Percentiles rank a stretch among this genome's conserved stretches.
These are phyloP conservation scores for Drosophila tristis DNA, from an alignment of 1,140 invertebrate species.

Conservation along the genomic window DNA sequence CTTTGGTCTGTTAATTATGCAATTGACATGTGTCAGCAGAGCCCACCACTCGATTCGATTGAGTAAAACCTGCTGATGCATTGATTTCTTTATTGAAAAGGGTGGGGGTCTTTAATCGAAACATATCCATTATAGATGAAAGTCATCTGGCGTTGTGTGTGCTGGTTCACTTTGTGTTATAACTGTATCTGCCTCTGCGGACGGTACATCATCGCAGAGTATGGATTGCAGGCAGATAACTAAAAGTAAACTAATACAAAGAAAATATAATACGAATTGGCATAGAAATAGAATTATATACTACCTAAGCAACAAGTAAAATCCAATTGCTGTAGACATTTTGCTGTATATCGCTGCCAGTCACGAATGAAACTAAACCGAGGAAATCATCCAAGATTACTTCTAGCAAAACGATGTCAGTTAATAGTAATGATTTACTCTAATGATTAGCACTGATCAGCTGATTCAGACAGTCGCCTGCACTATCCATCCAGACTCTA, in stretches of 20 bases:
- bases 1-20: conserved; percentile 11
- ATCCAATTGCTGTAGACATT: conserved; percentile 36
- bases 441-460: conserved; percentile 33
- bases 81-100: conserved; percentile 9
- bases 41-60: background rate
- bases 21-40: conserved; percentile 2
- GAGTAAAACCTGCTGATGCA: conserved; percentile 3
- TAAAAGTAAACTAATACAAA: conserved; percentile 25
- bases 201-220: conserved; percentile 48
- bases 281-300: background rate
- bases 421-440: conserved; percentile 3
- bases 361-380: conserved; percentile 18
- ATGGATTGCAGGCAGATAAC: conserved; percentile 24
- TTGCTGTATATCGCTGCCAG: conserved; percentile 6
- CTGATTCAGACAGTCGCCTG: conserved; percentile 24
- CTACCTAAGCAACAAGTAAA: conserved; percentile 51
- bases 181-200: conserved; percentile 41
- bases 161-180: conserved; percentile 59
- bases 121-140: conserved; percentile 26
- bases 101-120: background rate
- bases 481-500: conserved; percentile 19
- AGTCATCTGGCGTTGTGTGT: conserved; percentile 47
- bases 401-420: conserved; percentile 4
- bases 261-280: background rate
- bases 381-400: conserved; percentile 2